These are phyloP conservation scores for Sterna hirundo DNA, from an alignment of 2,113 vertebrate genomes.

Conservation along the genomic window DNA sequence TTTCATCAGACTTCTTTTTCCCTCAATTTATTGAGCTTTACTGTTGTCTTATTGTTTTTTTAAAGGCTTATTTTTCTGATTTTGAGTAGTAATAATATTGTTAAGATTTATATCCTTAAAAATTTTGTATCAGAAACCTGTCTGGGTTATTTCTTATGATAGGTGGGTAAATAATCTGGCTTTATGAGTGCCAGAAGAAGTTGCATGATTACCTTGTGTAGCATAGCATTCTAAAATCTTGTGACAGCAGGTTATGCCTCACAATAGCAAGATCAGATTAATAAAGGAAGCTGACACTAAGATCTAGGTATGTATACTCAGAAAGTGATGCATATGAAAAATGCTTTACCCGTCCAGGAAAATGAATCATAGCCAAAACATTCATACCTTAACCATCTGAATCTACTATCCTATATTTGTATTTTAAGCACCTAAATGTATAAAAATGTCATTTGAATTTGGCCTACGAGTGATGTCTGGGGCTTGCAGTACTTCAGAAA, in stretches of 20 bases:
- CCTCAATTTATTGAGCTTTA: neutral
- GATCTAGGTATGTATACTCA: neutral
- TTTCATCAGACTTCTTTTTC: neutral
- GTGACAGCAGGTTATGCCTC: neutral
- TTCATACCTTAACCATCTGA: neutral
- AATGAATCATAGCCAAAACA: neutral
- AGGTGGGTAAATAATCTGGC: neutral
- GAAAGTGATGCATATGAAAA: neutral
- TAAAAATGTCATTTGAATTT: neutral
- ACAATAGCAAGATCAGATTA: neutral
- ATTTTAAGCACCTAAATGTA: neutral
- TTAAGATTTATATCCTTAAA: neutral
- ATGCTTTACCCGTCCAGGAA: neutral
- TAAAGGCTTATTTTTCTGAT: neutral
- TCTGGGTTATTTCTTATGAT: neutral
- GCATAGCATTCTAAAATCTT: neutral
- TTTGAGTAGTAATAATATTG: neutral
- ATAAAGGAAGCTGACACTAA: neutral
- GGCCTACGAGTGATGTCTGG: neutral
- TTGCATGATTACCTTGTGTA: neutral
- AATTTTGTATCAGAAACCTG: conserved; percentile 1
- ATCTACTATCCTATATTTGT: neutral
- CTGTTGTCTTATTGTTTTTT: neutral
- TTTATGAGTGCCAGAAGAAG: neutral
- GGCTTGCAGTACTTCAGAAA: neutral